These are phyloP conservation scores for Leptinotarsa defecta DNA, from an alignment of 1,140 invertebrate species.

Conservation along the genomic window DNA sequence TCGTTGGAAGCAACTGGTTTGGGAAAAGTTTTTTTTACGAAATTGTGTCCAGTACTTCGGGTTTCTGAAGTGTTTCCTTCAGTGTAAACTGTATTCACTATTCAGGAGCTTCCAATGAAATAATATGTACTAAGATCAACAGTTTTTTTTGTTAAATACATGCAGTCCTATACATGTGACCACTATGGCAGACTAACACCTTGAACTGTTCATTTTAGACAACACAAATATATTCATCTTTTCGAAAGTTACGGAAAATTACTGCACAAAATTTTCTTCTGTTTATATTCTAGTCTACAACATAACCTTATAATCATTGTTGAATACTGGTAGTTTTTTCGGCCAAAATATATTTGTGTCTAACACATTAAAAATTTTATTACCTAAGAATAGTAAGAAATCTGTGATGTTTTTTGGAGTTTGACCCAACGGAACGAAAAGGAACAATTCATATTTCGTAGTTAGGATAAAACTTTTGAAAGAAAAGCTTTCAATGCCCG, in stretches of 20 bases:
- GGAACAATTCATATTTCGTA: neutral
- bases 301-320: neutral
- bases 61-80: no score
- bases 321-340: neutral
- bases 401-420: constrained; percentile 37
- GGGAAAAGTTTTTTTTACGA: no score
- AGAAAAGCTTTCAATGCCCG: constrained; percentile 29
- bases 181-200: no score
- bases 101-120: no score
- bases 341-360: constrained; percentile 34
- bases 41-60: no score
- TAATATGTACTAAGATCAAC: no score
- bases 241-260: neutral
- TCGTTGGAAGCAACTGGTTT: no score
- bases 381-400: constrained; percentile 40
- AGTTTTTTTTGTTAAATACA: no score
- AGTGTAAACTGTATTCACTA: no score
- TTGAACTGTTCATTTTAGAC: neutral
- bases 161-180: no score
- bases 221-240: constrained; percentile 24
- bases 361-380: constrained; percentile 33
- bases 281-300: constrained; percentile 23
- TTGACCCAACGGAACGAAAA: neutral
- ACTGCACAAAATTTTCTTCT: constrained; percentile 17
- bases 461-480: constrained; percentile 6